Evolutionary conservation across 1,140 invertebrate species (phyloP), one percentile per base, ranked within the genome.

Genomic region (Goniozus legneri): DNA sequence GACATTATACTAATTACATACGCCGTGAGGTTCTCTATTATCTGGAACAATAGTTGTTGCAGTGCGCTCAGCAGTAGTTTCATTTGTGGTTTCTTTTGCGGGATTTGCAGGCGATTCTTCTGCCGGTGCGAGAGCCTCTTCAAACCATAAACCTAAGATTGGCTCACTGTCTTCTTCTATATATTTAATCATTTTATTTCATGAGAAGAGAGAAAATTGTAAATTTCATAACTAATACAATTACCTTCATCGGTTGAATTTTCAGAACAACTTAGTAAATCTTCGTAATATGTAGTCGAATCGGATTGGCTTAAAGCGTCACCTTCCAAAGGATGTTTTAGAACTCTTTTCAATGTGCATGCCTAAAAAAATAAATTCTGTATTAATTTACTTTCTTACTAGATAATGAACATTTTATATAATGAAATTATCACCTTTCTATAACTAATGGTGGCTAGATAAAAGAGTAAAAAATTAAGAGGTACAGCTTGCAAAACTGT

Each of bases 211-310:
- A 38, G 41, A 43, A 30, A 51, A 41, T 49, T 52, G 45, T 38
- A 52, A 46, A 33, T 50, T 24, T 39, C 8, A 12, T n/a, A n/a
- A n/a, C n/a, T 50, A 8, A 38, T 6, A 10, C 24, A 27, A 27
- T 75, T 76, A 85, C 87, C 89, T 69, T 92, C 90, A 66, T 91
- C 89, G 21, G 85, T 88, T 50, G 89, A 89, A 44, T 88, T 92
- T 60, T 92, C 91, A 52, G 91, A 92, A 67, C 88, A 92, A 62
- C 91, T 89, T 20, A 89, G 82, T 64, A 94, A 88, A 73, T 95
- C 91, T 72, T 94, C 91, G 68, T 92, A 94, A 69, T 92, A 95
- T 14, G 91, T 93, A 30, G 91, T 93, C 3, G 91, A 93, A 68
- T 95, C 92, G 0, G 90, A 93, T 35, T 87, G 84, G 62, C 89